These are phyloP conservation scores for Drosophila colorata DNA, from an alignment of 2,888 invertebrate genomes.

Conservation along the genomic window DNA sequence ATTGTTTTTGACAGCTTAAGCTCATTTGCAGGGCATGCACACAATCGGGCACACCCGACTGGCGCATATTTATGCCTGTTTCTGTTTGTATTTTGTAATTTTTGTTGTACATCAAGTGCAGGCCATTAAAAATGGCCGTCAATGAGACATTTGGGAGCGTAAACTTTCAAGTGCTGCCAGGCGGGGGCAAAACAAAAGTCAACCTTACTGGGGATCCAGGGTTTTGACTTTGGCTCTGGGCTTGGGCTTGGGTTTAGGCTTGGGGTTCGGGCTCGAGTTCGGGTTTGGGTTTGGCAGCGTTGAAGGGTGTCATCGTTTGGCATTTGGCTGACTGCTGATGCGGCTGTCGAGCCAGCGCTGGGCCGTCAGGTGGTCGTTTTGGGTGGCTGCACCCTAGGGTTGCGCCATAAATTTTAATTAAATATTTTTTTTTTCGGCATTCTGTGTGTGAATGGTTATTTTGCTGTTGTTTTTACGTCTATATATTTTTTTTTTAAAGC, in stretches of 20 bases:
- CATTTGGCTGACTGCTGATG: slow-evolving; percentile 53
- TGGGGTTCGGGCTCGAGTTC: neutral
- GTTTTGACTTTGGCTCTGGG: neutral
- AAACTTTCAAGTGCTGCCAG: slow-evolving; percentile 50
- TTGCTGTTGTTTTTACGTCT: slow-evolving; percentile 9
- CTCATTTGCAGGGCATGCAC: slow-evolving; percentile 13
- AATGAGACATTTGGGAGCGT: slow-evolving; percentile 73
- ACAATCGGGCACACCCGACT: neutral
- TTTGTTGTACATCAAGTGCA: slow-evolving; percentile 57
- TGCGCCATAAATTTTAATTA: slow-evolving; percentile 78
- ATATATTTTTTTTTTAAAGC: slow-evolving; percentile 22
- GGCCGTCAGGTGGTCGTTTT: slow-evolving; percentile 48
- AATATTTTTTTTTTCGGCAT: slow-evolving; percentile 51
- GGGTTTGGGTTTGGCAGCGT: neutral
- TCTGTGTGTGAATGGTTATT: slow-evolving; percentile 32
- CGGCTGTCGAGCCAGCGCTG: slow-evolving; percentile 16
- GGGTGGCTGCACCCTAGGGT: slow-evolving; percentile 61
- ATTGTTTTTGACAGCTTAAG: too few species aligned
- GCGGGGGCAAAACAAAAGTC: slow-evolving; percentile 35
- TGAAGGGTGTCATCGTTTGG: slow-evolving; percentile 71
- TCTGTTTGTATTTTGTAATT: slow-evolving; percentile 39
- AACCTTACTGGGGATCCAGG: slow-evolving; percentile 14
- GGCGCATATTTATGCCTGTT: slow-evolving; percentile 19
- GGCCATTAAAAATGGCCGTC: slow-evolving; percentile 76
- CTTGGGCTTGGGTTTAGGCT: neutral